Evolutionary conservation across 2,888 invertebrate species (phyloP).

Genomic region (Tribolium freemani): DNA sequence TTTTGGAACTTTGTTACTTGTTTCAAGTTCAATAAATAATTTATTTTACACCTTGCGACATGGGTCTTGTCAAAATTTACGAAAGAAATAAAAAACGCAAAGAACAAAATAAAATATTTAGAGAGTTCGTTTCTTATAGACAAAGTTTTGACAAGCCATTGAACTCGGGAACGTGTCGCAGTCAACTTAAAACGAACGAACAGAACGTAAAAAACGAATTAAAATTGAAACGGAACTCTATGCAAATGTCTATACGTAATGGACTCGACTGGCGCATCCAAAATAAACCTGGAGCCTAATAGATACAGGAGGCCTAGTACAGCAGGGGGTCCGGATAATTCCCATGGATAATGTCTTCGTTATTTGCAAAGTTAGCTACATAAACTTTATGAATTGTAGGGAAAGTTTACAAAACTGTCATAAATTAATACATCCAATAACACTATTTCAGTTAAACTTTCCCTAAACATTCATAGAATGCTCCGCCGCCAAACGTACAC

Average conservation of each 20-base stretch:
- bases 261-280: background rate
- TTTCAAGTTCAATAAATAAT: background rate
- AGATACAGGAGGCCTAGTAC: conserved; percentile 16
- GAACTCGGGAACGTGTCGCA: background rate
- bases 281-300: conserved; percentile 3
- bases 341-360: conserved; percentile 38
- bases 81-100: background rate
- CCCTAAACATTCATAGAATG: conserved; percentile 30
- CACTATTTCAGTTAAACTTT: conserved; percentile 37
- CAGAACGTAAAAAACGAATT: background rate
- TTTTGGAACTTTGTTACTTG: background rate
- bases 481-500: conserved; percentile 15
- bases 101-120: no score
- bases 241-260: background rate
- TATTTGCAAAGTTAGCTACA: conserved; percentile 38
- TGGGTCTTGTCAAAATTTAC: background rate
- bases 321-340: conserved; percentile 23
- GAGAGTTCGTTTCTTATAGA: background rate
- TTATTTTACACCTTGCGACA: background rate
- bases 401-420: conserved; percentile 44
- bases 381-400: conserved; percentile 39
- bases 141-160: background rate
- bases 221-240: background rate
- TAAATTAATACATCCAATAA: conserved; percentile 47
- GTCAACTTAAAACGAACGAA: background rate